Conservation (phyloP, 2,888 invertebrate species). For the Melinaea marsaeus region DNA sequence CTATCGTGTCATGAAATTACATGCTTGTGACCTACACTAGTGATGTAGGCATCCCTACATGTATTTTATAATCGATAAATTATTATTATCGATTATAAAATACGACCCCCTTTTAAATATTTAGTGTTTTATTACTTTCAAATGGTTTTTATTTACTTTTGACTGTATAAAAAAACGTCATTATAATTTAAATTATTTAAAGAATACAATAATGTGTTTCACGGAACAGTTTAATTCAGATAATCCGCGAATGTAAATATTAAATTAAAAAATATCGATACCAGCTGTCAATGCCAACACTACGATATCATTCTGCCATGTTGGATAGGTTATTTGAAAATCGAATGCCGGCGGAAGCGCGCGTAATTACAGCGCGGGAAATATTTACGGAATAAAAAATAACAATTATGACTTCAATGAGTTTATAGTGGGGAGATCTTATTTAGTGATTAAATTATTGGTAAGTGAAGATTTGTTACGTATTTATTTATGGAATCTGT, state of each 20-base stretch:
- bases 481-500: conserved; percentile 1
- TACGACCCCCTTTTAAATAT: not conserved
- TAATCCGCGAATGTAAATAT: conserved; percentile 5
- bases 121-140: too few relatives aligned
- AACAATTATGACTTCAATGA: not conserved
- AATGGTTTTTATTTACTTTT: too few relatives aligned
- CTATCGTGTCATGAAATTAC: conserved; percentile 26
- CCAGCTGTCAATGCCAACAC: conserved; percentile 37
- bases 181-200: too few relatives aligned
- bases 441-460: not conserved
- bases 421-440: not conserved
- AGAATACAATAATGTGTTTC: too few relatives aligned
- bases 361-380: conserved; percentile 48
- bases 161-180: too few relatives aligned
- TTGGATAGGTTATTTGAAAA: conserved; percentile 72
- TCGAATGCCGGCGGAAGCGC: conserved; percentile 61
- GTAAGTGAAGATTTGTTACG: not conserved
- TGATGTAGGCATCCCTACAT: not conserved
- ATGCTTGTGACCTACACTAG: conserved; percentile 15
- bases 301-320: conserved; percentile 51
- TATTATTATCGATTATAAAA: not conserved
- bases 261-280: conserved; percentile 23
- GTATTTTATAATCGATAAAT: conserved; percentile 12
- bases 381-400: conserved; percentile 15
- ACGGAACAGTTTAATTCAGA: not conserved